These are phyloP conservation scores for Orbicella faveolata DNA, from an alignment of 64 coral and sea anemone genomes.

Conservation along the genomic window DNA sequence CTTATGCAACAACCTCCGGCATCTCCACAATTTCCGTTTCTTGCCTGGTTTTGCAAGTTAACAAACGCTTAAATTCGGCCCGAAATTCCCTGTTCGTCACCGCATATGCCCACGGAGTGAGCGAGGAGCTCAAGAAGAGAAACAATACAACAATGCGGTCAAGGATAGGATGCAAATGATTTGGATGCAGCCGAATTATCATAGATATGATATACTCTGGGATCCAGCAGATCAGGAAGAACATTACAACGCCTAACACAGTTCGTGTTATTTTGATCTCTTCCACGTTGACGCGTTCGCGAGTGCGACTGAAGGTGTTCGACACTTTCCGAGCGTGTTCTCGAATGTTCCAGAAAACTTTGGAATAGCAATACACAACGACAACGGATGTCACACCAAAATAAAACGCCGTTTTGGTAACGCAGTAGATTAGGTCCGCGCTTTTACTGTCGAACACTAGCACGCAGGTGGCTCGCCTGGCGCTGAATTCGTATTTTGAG, in stretches of 20 bases:
- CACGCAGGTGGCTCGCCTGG: background rate
- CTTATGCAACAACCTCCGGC: background rate
- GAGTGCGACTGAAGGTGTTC: background rate
- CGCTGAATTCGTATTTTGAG: background rate
- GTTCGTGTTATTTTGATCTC: constrained; percentile 53
- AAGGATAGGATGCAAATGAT: background rate
- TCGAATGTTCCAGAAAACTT: constrained; percentile 38
- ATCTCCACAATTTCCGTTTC: background rate
- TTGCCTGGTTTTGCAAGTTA: background rate
- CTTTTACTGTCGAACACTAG: background rate
- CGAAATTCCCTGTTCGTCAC: constrained; percentile 9
- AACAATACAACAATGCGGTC: constrained; percentile 3
- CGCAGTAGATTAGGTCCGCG: background rate
- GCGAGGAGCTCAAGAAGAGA: constrained; percentile 3
- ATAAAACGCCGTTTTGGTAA: background rate
- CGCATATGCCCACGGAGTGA: constrained; percentile 41
- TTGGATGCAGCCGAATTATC: background rate
- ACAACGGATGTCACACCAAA: constrained; percentile 2
- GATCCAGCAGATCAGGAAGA: constrained; percentile 49
- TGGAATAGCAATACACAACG: constrained; percentile 45
- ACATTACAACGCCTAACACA: constrained; percentile 19
- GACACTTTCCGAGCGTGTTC: background rate
- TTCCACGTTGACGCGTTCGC: background rate
- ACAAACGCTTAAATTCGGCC: constrained; percentile 17
- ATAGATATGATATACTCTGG: constrained; percentile 31